A percentile compares a stretch with the other conserved stretches of the same genome.
phyloP scores from a whole-genome alignment of 2,888 invertebrate species.

The Amiota communis region DNA sequence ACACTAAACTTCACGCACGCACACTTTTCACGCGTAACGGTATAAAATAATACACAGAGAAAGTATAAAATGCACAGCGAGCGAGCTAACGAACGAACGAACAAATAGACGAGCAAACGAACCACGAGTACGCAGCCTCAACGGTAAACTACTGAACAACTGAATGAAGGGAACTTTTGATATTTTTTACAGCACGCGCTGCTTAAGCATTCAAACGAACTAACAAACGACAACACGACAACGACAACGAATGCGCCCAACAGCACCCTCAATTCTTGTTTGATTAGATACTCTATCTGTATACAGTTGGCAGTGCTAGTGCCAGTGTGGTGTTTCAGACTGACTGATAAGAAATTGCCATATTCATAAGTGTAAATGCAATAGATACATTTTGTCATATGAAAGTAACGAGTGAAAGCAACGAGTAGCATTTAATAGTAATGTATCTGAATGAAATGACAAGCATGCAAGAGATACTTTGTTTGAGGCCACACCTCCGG shows the following conservation, averaged over 20 bases:
- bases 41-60: neutral
- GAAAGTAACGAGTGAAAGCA: slow-evolving; percentile 36
- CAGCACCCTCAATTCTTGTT: slow-evolving; percentile 37
- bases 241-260: slow-evolving; percentile 30
- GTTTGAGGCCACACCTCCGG: slow-evolving; percentile 56
- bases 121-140: slow-evolving; percentile 41
- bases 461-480: slow-evolving; percentile 45
- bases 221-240: slow-evolving; percentile 16
- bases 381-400: neutral
- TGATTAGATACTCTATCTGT: too few relatives aligned
- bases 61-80: slow-evolving; percentile 22
- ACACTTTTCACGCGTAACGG: slow-evolving; percentile 22
- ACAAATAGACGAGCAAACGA: slow-evolving; percentile 31
- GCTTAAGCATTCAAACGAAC: slow-evolving; percentile 12
- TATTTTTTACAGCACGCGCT: slow-evolving; percentile 51
- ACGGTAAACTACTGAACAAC: slow-evolving; percentile 57
- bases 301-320: too few relatives aligned
- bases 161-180: slow-evolving; percentile 51
- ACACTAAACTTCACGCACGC: neutral
- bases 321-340: too few relatives aligned
- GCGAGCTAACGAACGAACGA: neutral
- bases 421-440: slow-evolving; percentile 44
- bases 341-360: too few relatives aligned
- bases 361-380: neutral
- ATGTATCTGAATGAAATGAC: neutral